Conservation (phyloP, 2,797 vertebrate genomes). For the Delichon dasypus region DNA sequence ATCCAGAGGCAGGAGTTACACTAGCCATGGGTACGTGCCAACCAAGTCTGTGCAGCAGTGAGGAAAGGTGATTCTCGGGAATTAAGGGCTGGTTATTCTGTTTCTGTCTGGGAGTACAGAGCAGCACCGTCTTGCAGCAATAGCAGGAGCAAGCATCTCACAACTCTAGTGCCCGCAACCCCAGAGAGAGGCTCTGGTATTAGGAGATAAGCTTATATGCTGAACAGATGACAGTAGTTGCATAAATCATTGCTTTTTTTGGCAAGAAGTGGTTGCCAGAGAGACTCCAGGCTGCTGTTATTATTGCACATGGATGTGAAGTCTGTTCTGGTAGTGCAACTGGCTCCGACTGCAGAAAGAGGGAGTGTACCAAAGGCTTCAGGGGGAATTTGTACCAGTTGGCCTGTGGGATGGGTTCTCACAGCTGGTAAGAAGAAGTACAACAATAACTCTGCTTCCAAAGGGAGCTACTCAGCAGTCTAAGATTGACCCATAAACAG, state of each 20-base stretch:
- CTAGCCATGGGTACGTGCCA: neutral
- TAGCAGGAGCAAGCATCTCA: neutral
- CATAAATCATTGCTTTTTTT: neutral
- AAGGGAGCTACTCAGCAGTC: neutral
- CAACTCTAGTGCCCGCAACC: neutral
- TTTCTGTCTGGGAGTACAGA: neutral
- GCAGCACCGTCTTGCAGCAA: neutral
- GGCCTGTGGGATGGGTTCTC: neutral
- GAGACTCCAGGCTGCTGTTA: neutral
- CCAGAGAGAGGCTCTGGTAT: neutral
- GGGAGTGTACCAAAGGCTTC: neutral
- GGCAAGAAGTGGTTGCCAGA: neutral
- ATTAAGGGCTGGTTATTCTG: neutral
- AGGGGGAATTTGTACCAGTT: neutral
- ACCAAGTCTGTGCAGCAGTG: neutral
- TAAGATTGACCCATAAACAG: neutral
- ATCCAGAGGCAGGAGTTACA: neutral
- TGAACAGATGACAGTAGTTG: neutral
- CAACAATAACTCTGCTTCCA: neutral
- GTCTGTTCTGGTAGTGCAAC: neutral
- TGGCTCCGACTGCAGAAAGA: neutral
- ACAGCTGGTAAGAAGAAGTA: neutral
- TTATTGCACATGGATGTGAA: neutral
- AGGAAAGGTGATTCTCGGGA: neutral
- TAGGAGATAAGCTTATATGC: neutral